phyloP scores from a whole-genome alignment of 2,888 invertebrate species.

The Caenorhabditis angaria region DNA sequence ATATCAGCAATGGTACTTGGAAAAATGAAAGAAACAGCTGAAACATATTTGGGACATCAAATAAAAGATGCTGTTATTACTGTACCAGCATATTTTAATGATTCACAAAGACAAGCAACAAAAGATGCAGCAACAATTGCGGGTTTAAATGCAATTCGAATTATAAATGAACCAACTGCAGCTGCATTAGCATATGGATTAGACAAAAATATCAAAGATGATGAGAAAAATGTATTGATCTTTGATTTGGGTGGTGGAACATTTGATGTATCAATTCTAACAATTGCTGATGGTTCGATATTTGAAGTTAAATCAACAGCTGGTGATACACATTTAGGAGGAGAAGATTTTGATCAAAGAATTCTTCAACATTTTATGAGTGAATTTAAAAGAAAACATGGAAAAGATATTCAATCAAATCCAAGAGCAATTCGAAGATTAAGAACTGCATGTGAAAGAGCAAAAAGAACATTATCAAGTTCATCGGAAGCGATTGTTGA shows the following conservation, averaged over 20 bases:
- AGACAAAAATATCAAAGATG: conserved; percentile 64
- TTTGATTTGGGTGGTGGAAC: conserved; percentile 76
- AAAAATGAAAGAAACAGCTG: conserved; percentile 73
- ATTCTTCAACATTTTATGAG: conserved; percentile 73
- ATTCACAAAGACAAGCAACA: conserved; percentile 79
- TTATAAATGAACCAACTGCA: conserved; percentile 75
- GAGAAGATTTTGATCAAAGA: conserved; percentile 56
- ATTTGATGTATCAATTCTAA: conserved; percentile 62
- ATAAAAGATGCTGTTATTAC: conserved; percentile 83
- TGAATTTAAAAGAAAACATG: conserved; percentile 73
- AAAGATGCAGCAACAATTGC: conserved; percentile 75
- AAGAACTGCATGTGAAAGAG: conserved; percentile 85
- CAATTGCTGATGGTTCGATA: conserved; percentile 54
- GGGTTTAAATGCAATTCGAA: conserved; percentile 74
- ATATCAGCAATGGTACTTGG: conserved; percentile 69
- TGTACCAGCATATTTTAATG: conserved; percentile 84
- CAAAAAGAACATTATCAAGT: conserved; percentile 78
- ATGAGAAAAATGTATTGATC: conserved; percentile 63
- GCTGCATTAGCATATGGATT: conserved; percentile 86
- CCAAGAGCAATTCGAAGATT: conserved; percentile 88
- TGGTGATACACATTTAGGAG: conserved; percentile 79
- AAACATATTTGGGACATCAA: conserved; percentile 69
- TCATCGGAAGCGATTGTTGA: conserved; percentile 78
- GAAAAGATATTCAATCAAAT: conserved; percentile 77
- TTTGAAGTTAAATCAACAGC: conserved; percentile 76